phyloP scores from a whole-genome alignment of 2,113 vertebrate species.

The Hiodon tergisus region DNA sequence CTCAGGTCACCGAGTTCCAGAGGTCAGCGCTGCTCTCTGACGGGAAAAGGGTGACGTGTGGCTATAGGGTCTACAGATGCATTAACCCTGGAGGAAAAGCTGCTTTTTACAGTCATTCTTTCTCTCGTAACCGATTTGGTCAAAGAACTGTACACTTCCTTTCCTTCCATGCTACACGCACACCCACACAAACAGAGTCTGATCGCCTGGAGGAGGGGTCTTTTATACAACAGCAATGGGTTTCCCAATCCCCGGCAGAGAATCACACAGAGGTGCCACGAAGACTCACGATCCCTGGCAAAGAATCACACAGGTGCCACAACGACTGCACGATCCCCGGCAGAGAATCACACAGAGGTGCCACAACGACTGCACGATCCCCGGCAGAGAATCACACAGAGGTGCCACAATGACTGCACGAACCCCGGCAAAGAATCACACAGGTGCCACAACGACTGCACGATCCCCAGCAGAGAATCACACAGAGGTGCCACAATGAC shows the following conservation, averaged over 20 bases:
- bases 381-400: no score
- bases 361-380: neutral
- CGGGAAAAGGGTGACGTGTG: constrained; percentile 32
- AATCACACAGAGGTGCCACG: no score
- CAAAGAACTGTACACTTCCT: constrained; percentile 15
- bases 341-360: no score
- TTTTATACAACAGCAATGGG: neutral
- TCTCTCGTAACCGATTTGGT: constrained; percentile 35
- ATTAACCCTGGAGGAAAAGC: constrained; percentile 36
- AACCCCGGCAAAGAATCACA: no score
- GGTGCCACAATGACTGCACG: neutral
- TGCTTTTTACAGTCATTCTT: constrained; percentile 58
- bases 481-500: neutral
- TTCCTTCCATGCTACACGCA: constrained; percentile 32
- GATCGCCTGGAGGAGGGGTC: constrained; percentile 11
- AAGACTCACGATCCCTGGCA: no score
- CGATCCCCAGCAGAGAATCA: no score
- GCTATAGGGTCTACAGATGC: constrained; percentile 40
- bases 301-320: no score
- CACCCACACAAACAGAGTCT: constrained; percentile 16
- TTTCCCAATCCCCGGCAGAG: no score
- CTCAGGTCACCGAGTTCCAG: neutral
- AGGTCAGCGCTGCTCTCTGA: constrained; percentile 12
- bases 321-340: no score
- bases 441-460: no score